Base-by-base conservation (phyloP, 2,113 vertebrate species). In the Scomber colias region DNA sequence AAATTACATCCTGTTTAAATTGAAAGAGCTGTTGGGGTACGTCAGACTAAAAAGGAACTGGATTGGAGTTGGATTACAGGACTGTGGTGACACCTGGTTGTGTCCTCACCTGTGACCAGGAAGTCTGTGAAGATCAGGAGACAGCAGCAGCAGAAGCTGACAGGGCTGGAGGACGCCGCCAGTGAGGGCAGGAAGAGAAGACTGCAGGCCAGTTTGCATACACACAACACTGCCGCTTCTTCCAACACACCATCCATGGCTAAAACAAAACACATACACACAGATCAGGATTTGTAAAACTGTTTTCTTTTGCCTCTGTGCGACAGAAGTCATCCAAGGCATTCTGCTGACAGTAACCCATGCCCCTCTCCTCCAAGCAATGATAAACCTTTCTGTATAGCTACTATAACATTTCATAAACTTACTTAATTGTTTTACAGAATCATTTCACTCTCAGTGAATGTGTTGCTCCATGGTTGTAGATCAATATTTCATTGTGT, bases 111-210 rank as follows among this genome's bases (percentile, higher is more conserved):
- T 89, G 95, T 85, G 71, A 95, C 82, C 15, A 90, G 61, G 73
- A 95, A 76, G 86, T 96, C 95, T 0, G 95, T 96, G 87, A 95
- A 93, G 56, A 96, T 16, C 54, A 96, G 81, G 35, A 96, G 93
- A 79, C 93, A 94, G 77, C 90, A 85, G 75, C 92, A 94, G 84
- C 94, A 95, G 80, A 93, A 87, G 67, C 88, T 91, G 50, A 94
- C 63, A 0, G 91, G 82, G 48, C 91, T 94, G 73, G 65, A 30
- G 19, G 89, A 82, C 5, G 69, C n/a, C 3, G 53, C 49, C 56
- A 93, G 4, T 0, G 78, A 78, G 2, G 91, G 90, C 79, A 95
- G 81, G 62, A 90, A 90, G 49, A 93, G 54, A 8, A 95, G 46
- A 59, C 93, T 93, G 72, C 86, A 87, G 72, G 64, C 75, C 72